Evolutionary conservation across 2,797 vertebrate species (phyloP).

Genomic region (Amblyraja radiata): DNA sequence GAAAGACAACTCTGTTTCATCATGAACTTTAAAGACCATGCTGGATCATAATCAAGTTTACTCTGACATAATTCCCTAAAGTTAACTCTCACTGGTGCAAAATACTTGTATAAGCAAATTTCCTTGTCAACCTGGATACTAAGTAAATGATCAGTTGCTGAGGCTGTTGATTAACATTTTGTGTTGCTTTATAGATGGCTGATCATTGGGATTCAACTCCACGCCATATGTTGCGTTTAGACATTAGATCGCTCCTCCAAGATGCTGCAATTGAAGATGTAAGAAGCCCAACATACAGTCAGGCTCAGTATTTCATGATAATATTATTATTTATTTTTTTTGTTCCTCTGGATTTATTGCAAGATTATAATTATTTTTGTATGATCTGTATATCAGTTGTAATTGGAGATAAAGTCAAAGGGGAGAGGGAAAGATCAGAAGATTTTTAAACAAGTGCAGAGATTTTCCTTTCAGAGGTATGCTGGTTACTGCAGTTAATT

Average conservation of each 20-base stretch:
- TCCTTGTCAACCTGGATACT: not conserved
- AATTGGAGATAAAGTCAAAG: not conserved
- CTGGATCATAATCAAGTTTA: not conserved
- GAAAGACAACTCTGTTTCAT: not conserved
- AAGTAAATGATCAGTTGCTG: not conserved
- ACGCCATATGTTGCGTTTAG: constrained; percentile 92
- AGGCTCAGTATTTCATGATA: not conserved
- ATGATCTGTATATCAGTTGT: not conserved
- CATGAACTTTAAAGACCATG: not conserved
- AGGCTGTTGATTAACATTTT: constrained; percentile 19
- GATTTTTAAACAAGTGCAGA: not conserved
- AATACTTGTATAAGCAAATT: not conserved
- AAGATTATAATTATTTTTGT: not conserved
- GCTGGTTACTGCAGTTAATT: not conserved
- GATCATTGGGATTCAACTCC: constrained; percentile 88
- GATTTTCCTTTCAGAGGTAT: not conserved
- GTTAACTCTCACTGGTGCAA: not conserved
- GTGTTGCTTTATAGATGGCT: constrained; percentile 69
- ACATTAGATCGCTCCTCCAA: constrained; percentile 88
- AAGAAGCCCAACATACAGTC: constrained; percentile 39
- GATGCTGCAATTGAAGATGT: constrained; percentile 98
- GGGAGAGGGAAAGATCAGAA: not conserved
- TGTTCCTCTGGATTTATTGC: not conserved
- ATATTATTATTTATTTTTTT: not conserved
- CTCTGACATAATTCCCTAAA: not conserved